phyloP scores from a whole-genome alignment of 2,797 vertebrate genomes.

The Sus cebifrons region DNA sequence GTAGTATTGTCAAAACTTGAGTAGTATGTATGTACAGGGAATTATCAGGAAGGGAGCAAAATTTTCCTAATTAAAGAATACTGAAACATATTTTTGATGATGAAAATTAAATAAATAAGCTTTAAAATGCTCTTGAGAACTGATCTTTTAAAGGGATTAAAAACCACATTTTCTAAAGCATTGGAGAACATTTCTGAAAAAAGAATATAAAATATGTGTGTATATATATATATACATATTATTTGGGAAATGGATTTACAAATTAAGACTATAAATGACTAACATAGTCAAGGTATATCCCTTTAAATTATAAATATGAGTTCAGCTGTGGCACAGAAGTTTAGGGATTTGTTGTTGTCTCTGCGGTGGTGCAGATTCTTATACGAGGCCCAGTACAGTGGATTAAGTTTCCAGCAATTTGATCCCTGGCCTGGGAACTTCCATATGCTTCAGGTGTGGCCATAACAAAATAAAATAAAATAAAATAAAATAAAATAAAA shows the following conservation, averaged over 20 bases:
- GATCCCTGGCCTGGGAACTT: too few relatives aligned
- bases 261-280: background rate
- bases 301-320: conserved; percentile 24
- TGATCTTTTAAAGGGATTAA: conserved; percentile 34
- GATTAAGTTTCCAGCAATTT: too few relatives aligned
- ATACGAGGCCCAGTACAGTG: too few relatives aligned
- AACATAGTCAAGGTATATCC: background rate
- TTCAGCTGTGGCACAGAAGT: too few relatives aligned
- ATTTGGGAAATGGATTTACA: background rate
- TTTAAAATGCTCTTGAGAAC: conserved; percentile 37
- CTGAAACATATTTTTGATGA: conserved; percentile 6
- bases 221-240: background rate
- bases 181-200: background rate
- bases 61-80: conserved; percentile 54
- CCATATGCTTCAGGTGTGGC: too few relatives aligned
- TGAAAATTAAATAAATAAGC: conserved; percentile 11
- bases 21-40: background rate
- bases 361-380: too few relatives aligned
- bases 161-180: conserved; percentile 1
- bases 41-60: background rate
- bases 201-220: background rate
- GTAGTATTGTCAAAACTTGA: conserved; percentile 16
- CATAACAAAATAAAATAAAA: too few relatives aligned
- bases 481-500: too few relatives aligned
- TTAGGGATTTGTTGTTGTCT: too few relatives aligned